These are phyloP conservation scores for Boulengeromyrus knoepffleri DNA, from an alignment of 2,113 vertebrate genomes.

Conservation along the genomic window DNA sequence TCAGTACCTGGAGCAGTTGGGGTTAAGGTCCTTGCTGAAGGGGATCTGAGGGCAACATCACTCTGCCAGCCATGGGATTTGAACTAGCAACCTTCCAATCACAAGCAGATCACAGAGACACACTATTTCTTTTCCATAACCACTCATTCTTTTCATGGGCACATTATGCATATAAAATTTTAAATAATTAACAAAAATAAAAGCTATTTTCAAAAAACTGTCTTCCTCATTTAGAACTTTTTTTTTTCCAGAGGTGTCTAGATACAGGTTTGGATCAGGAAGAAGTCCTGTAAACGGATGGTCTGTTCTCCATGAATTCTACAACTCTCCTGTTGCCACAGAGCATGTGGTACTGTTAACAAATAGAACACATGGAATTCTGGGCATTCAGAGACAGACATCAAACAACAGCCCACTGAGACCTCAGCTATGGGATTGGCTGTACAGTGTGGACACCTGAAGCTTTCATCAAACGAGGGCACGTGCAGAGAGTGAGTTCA, in stretches of 20 bases:
- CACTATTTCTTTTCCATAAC: neutral
- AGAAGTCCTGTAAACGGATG: neutral
- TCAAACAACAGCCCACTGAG: neutral
- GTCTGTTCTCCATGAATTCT: neutral
- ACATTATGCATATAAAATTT: neutral
- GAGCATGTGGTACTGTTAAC: neutral
- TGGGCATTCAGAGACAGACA: neutral
- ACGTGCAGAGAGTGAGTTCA: neutral
- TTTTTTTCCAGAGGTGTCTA: neutral
- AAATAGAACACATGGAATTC: neutral
- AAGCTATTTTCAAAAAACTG: neutral
- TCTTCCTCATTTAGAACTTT: neutral
- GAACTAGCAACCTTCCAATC: neutral
- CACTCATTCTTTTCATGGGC: neutral
- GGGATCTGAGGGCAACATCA: neutral
- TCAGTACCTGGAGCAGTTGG: neutral
- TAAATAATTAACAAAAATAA: neutral
- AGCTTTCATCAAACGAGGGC: neutral
- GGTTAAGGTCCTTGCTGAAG: neutral
- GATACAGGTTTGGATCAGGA: neutral
- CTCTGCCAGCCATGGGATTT: neutral
- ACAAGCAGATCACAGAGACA: neutral
- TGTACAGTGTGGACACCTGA: neutral
- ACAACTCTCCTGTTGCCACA: neutral
- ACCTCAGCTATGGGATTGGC: neutral